These are phyloP conservation scores for Magallana ariakensis DNA, from an alignment of 1,140 invertebrate genomes.

Conservation along the genomic window DNA sequence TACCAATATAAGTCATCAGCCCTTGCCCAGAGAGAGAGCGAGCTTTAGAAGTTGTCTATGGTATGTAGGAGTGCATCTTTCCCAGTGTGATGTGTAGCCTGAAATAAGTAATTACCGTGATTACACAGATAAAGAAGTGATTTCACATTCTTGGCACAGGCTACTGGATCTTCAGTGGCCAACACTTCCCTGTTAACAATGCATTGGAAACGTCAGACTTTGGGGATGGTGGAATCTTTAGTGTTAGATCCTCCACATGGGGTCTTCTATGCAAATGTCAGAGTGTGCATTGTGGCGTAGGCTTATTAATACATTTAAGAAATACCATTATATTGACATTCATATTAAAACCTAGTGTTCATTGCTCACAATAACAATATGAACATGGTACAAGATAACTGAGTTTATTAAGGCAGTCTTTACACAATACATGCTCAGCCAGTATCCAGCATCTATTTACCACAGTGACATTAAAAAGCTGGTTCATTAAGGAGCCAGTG, in stretches of 20 bases:
- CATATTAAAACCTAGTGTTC: no score
- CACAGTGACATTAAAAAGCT: no score
- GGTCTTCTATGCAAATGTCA: background rate
- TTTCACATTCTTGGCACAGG: slow-evolving; percentile 30
- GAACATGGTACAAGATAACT: no score
- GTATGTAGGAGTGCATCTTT: slow-evolving; percentile 13
- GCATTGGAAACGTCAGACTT: background rate
- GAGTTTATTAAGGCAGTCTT: no score
- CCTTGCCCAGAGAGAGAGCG: background rate
- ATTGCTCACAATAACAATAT: no score
- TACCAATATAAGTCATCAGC: background rate
- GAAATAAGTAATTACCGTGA: slow-evolving; percentile 20
- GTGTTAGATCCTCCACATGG: background rate
- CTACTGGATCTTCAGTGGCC: background rate
- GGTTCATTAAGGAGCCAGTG: no score
- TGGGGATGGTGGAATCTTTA: background rate
- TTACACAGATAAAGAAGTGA: slow-evolving; percentile 27
- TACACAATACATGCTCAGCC: no score
- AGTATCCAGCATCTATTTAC: no score
- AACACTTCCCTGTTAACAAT: slow-evolving; percentile 28
- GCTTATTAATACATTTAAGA: no score
- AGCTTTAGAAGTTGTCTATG: slow-evolving; percentile 14
- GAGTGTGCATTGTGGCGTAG: background rate
- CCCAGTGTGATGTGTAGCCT: slow-evolving; percentile 16
- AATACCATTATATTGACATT: no score